Evolutionary conservation across 1,140 invertebrate genomes (phyloP), one percentile per base, ranked within the genome.

Genomic region (Heliconius hewitsoni): DNA sequence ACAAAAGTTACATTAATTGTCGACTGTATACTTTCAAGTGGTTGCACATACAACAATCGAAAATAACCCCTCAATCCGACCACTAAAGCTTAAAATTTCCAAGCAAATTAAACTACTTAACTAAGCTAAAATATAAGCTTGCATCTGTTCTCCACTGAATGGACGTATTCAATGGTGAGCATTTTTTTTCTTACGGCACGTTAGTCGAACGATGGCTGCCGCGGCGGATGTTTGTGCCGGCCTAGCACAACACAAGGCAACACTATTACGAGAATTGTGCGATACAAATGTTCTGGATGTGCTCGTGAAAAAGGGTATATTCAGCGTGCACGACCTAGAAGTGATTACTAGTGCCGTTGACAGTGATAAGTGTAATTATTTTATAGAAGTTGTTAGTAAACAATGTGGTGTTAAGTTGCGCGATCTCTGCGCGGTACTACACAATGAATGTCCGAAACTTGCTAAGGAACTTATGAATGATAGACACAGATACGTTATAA

Each of bases 331-430:
- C 72, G 94, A 95, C 82, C 86, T 94, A 73, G 93, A 95, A 83
- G 89, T 91, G 76, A 94, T 95, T 82, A 91, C 91, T 3, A 90
- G 92, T 90, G 91, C 92, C 16, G 80, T 85, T 57, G 92, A 94
- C 81, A 86, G 86, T 86, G 94, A 95, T 82, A 95, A 95, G 90
- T 95, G 94, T 84, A 93, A 94, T 88, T 92, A 90, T 85, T 95
- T 95, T 80, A 90, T 95, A 77, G 92, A 94, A 84, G 86, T 93
- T 93, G 91, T 95, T 91, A 86, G 93, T 90, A 95, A 95, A 94
- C 93, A 94, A 90, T 92, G 89, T 89, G 89, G 87, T 83, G 86
- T 82, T 30, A 93, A 92, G 90, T 93, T 95, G 81, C 89, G 88
- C 79, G 94, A 94, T 83, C 89, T 95, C 86, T 94, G 93, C 86